Evolutionary conservation across 2,888 invertebrate genomes (phyloP), one percentile per base, ranked within the genome.

Genomic region (Dynastes maya): DNA sequence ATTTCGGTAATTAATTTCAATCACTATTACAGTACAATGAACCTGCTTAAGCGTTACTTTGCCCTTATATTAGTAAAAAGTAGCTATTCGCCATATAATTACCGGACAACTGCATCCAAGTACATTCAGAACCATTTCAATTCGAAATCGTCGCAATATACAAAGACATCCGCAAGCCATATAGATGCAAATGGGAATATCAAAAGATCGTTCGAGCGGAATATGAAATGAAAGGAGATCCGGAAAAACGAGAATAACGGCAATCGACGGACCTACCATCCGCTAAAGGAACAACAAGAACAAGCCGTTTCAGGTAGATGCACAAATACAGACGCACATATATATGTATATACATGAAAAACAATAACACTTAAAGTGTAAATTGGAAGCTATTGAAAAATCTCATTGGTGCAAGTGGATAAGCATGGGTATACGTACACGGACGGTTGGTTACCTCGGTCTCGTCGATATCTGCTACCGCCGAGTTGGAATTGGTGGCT

Each of bases 331-430:
- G 1, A 63, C 63, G 13, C 55, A 16, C 22, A 8, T 55, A 55
- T 55, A 45, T 58, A 72, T 55, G 13, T 72, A 72, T 58, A 72
- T 58, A 68, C 58, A 58, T 72, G 72, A 72, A 76, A 76, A 76
- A 78, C 79, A 79, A 78, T 81, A 82, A 82, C 81, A 80, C 80
- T 84, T 83, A 84, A 82, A 83, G 83, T 83, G 83, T 80, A 84
- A 84, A 84, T 84, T 84, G 84, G 82, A 83, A 82, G 83, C 81
- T 83, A 84, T 83, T 84, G 84, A 84, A 84, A 84, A 84, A 83
- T 82, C 84, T 83, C 84, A 83, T 84, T 84, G 82, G 81, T 58
- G 72, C 40, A 72, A 51, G 22, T 32, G 55, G 58, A 71, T 71
- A 55, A 55, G 45, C 32, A 45, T 49, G 27, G 45, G 45, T 45